These are phyloP conservation scores for Microcebus tavaratra DNA, from an alignment of 2,113 vertebrate species.

Conservation along the genomic window DNA sequence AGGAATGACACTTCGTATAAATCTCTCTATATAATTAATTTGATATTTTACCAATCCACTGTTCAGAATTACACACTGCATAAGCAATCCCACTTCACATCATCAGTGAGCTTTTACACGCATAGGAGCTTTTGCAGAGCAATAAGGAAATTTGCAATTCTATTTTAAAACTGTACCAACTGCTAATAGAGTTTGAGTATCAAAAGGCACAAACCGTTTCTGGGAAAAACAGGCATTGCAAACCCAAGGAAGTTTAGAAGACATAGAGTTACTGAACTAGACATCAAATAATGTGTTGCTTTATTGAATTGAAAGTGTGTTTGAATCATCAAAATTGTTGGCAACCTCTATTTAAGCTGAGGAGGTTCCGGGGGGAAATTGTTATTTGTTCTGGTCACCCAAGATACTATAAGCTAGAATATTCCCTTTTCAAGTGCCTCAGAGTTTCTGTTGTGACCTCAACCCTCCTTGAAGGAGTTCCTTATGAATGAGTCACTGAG, in stretches of 20 bases:
- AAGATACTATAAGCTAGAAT: neutral
- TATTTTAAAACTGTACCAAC: conserved; percentile 56
- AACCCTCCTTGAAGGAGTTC: neutral
- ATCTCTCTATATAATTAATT: conserved; percentile 71
- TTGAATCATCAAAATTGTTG: neutral
- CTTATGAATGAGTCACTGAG: neutral
- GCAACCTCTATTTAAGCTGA: neutral
- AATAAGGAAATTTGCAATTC: conserved; percentile 58
- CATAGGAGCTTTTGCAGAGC: conserved; percentile 43
- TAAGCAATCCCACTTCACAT: conserved; percentile 30
- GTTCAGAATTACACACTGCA: conserved; percentile 37
- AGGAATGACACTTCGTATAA: conserved; percentile 69
- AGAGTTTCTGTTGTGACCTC: neutral
- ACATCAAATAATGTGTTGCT: neutral
- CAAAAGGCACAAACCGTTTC: neutral
- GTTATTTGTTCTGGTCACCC: neutral
- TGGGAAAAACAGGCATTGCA: accelerated
- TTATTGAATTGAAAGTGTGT: neutral
- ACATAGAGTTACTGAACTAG: neutral
- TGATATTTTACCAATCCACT: conserved; percentile 72
- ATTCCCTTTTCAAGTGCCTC: neutral
- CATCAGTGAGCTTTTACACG: conserved; percentile 20
- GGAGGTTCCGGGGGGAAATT: neutral
- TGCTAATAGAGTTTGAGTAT: conserved; percentile 18
- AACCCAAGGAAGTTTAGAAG: neutral